Evolutionary conservation across 2,113 vertebrate genomes (phyloP).

Genomic region (Gadus chalcogrammus): DNA sequence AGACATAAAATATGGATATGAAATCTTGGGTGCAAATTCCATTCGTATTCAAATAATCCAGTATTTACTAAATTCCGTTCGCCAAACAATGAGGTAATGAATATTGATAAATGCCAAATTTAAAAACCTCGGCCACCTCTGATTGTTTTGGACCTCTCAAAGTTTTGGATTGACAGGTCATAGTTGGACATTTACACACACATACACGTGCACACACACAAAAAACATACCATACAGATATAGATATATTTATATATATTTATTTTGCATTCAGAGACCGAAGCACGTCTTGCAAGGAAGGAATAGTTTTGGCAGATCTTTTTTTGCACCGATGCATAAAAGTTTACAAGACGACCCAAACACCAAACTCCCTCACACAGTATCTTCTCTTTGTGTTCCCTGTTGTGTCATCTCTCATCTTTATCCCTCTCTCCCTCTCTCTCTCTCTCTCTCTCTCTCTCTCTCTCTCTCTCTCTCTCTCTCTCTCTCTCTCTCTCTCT

Average conservation of each 20-base stretch:
- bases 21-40: slow-evolving; percentile 29
- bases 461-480: neutral
- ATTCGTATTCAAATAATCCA: slow-evolving; percentile 42
- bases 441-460: neutral
- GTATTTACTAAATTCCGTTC: slow-evolving; percentile 42
- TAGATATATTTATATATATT: neutral
- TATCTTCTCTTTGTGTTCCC: no score
- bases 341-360: no score
- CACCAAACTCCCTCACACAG: no score
- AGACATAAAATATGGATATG: slow-evolving; percentile 8
- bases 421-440: neutral
- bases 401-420: neutral
- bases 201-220: neutral
- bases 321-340: no score
- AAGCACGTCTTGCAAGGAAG: no score
- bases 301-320: no score
- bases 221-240: neutral
- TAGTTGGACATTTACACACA: neutral
- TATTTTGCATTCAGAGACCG: neutral
- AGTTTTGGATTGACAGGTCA: neutral
- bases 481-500: neutral
- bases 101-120: slow-evolving; percentile 51
- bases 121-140: neutral
- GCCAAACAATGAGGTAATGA: slow-evolving; percentile 43
- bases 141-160: neutral